Evolutionary conservation across 2,888 invertebrate genomes (phyloP), one percentile per base, ranked within the genome.

Genomic region (Drosophila bunnanda): DNA sequence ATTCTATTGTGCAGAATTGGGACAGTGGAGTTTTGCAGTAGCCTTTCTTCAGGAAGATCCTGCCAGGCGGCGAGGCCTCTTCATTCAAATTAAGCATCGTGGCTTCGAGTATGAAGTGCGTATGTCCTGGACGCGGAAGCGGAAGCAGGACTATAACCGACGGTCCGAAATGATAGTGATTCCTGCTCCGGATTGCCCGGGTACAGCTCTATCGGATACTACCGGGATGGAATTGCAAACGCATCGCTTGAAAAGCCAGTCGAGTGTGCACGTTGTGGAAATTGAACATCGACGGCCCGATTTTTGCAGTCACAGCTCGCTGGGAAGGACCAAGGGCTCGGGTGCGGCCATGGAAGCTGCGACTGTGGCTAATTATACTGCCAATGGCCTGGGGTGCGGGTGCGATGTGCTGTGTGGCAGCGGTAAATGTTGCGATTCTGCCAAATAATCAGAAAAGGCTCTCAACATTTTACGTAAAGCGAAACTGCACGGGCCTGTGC

Each of bases 361-460:
- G 44, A 34, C 53, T 58, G 58, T 39, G 79, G 65, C 82, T 82
- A 87, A 83, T 83, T 83, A 80, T 80, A 52, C 65, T 72, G 58
- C 57, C 76, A 69, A 52, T 58, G 79, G 64, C 53, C 75, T 57
- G 46, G 28, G 32, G 34, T 20, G 30, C 7, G 20, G 36, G 28
- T 46, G 46, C 46, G n/a, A 12, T 17, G 28, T 32, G 43, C 55
- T 28, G 34, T 30, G 36, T 30, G 41, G 50, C 70, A 50, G 61
- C 72, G 76, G 79, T 72, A 78, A 83, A 74, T 72, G 83, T 64
- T 67, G 55, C 80, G 75, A 82, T 89, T 89, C 80, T 86, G 85
- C 85, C 80, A 82, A 89, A 88, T 89, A 86, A 89, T 89, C 85
- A 88, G 75, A 89, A 85, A 89, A 89, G 72, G 73, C 76, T 77